Conservation (phyloP, 1,140 invertebrate genomes). For the Gryllus bimaculatus region DNA sequence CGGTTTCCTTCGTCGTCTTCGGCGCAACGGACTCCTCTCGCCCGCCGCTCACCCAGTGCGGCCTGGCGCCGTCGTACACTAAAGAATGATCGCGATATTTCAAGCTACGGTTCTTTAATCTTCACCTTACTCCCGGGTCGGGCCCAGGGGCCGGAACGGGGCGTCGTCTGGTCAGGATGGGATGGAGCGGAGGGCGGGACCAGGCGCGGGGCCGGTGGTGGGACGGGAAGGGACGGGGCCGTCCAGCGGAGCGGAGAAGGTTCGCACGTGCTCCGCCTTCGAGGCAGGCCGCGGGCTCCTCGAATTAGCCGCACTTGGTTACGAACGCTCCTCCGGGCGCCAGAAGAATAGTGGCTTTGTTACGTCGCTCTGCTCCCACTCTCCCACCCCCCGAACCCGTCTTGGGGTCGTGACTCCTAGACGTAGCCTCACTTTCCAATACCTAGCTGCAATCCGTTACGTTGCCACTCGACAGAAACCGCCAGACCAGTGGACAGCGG, state of each 20-base stretch:
- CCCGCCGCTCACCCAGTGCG: not conserved
- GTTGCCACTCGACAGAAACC: too few relatives aligned
- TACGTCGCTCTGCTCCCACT: too few relatives aligned
- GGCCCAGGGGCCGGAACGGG: not conserved
- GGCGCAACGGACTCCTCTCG: too few relatives aligned
- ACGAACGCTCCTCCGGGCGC: not conserved
- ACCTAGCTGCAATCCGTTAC: too few relatives aligned
- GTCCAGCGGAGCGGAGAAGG: not conserved
- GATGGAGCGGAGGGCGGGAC: too few relatives aligned
- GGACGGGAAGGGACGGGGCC: not conserved
- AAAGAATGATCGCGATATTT: not conserved
- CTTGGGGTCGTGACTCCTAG: too few relatives aligned
- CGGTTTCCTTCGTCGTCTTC: too few relatives aligned
- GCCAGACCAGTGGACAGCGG: too few relatives aligned
- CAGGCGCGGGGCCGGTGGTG: not conserved
- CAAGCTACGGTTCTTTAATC: conserved; percentile 1
- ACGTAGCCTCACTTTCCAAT: too few relatives aligned
- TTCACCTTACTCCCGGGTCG: not conserved
- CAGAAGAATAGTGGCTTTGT: not conserved
- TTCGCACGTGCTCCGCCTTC: not conserved
- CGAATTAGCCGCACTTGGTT: not conserved
- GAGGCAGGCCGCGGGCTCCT: not conserved
- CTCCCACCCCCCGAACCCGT: too few relatives aligned
- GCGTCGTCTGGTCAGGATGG: too few relatives aligned
- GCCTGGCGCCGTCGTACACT: not conserved